Evolutionary conservation across 2,888 invertebrate genomes (phyloP).

Genomic region (Drosophila pseudotalamancana): DNA sequence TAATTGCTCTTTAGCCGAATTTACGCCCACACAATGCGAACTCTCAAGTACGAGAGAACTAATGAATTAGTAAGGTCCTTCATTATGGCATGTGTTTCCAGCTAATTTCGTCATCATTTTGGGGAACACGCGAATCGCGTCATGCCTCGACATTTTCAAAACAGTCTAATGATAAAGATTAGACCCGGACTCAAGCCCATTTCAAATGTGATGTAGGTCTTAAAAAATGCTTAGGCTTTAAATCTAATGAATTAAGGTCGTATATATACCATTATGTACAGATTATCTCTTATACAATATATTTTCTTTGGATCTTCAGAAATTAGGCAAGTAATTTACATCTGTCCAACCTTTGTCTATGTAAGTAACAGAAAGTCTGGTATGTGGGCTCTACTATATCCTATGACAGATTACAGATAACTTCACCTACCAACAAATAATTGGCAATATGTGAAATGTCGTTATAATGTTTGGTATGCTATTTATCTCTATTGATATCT

Average conservation of each 20-base stretch:
- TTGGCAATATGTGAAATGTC: background rate
- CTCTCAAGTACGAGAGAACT: conserved; percentile 14
- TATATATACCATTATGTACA: too few species aligned
- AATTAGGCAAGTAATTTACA: too few species aligned
- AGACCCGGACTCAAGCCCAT: background rate
- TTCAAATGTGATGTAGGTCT: conserved; percentile 13
- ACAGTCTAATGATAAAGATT: conserved; percentile 39
- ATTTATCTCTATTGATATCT: conserved; percentile 18
- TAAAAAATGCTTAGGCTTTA: background rate
- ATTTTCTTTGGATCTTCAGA: background rate
- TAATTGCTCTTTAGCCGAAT: conserved; percentile 32
- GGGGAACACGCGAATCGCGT: conserved; percentile 61
- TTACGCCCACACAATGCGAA: conserved; percentile 29
- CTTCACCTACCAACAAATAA: background rate
- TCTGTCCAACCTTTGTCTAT: too few species aligned
- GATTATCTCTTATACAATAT: too few species aligned
- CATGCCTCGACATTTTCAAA: conserved; percentile 27
- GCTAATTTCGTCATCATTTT: conserved; percentile 48
- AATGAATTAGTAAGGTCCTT: conserved; percentile 45
- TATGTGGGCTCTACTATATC: background rate
- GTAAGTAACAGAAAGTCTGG: background rate
- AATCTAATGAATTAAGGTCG: background rate
- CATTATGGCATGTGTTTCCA: conserved; percentile 26
- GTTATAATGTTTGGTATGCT: conserved; percentile 1
- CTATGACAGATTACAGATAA: background rate